A percentile compares a stretch with the other conserved stretches of the same genome.
Evolutionary conservation across 1,140 invertebrate genomes (phyloP).

Genomic region (Oryzaephilus surinamensis): DNA sequence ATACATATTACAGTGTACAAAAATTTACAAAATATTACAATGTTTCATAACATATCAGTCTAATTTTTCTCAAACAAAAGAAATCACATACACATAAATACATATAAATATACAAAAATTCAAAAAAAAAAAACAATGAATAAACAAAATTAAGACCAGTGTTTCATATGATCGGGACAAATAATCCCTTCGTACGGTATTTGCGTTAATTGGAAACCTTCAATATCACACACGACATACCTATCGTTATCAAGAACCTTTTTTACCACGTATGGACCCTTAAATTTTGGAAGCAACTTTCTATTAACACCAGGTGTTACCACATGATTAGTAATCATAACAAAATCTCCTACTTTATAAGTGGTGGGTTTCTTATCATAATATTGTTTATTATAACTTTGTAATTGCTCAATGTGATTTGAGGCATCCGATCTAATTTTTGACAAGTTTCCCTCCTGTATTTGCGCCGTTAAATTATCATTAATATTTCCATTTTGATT

Average conservation of each 20-base stretch:
- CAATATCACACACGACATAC: slow-evolving; percentile 21
- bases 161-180: not conserved
- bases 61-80: no score
- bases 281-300: slow-evolving; percentile 22
- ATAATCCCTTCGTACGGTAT: slow-evolving; percentile 20
- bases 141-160: not conserved
- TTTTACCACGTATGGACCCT: slow-evolving; percentile 19
- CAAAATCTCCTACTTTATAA: slow-evolving; percentile 19
- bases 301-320: slow-evolving; percentile 14
- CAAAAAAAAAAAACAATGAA: not conserved
- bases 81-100: no score
- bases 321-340: slow-evolving; percentile 18
- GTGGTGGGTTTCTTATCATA: slow-evolving; percentile 9
- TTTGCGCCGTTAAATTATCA: not conserved
- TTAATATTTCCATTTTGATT: not conserved
- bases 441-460: not conserved
- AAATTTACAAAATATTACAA: no score
- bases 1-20: no score
- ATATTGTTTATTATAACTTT: slow-evolving; percentile 1
- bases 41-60: no score
- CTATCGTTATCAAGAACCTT: slow-evolving; percentile 20
- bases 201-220: slow-evolving; percentile 17
- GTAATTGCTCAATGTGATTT: not conserved
- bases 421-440: not conserved
- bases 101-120: no score